Conservation (phyloP, 2,113 vertebrate genomes). For the Catharus minimus region DNA sequence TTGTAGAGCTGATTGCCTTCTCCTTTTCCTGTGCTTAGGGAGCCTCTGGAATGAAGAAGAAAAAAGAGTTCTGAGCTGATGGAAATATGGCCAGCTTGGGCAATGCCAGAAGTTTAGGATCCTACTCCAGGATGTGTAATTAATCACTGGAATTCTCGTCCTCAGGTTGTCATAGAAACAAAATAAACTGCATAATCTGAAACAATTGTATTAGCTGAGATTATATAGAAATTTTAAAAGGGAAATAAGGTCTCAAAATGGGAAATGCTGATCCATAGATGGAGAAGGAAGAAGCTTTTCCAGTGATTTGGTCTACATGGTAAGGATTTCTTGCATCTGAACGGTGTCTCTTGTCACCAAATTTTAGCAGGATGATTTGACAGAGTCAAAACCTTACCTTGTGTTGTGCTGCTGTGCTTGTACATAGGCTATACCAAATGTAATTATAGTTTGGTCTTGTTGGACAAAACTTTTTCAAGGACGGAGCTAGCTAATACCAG, state of each 20-base stretch:
- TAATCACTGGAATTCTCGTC: not conserved
- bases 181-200: not conserved
- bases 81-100: not conserved
- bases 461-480: not conserved
- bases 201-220: not conserved
- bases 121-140: not conserved
- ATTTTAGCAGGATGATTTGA: not conserved
- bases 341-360: not conserved
- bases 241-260: not conserved
- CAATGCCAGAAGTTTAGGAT: not conserved
- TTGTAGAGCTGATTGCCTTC: not conserved
- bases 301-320: rapidly evolving
- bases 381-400: not conserved
- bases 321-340: not conserved
- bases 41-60: not conserved
- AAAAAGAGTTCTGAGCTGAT: not conserved
- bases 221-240: not conserved
- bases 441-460: not conserved
- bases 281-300: not conserved
- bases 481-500: not conserved
- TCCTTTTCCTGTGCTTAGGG: not conserved
- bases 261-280: not conserved
- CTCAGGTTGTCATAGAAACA: not conserved
- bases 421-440: not conserved
- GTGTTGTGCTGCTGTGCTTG: not conserved